Evolutionary conservation across 2,797 vertebrate species (phyloP).

Genomic region (Poliocrania exsul): DNA sequence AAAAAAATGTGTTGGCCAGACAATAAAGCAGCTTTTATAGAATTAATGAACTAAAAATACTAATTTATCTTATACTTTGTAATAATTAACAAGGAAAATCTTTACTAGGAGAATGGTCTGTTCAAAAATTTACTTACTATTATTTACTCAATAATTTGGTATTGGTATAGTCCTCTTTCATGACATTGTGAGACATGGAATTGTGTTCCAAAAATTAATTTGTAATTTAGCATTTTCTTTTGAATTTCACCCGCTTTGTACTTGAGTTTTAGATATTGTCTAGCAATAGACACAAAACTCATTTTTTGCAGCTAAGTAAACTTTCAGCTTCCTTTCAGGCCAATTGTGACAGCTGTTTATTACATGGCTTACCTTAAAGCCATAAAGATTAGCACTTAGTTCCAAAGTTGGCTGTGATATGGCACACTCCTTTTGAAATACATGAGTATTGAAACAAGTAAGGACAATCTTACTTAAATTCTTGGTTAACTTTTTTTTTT

Average conservation of each 20-base stretch:
- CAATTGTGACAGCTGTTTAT: not conserved
- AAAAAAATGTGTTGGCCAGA: not conserved
- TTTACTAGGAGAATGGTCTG: not conserved
- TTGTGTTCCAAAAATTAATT: not conserved
- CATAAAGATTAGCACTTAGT: not conserved
- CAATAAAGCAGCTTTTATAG: not conserved
- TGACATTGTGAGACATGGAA: not conserved
- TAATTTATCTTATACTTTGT: not conserved
- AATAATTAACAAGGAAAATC: not conserved
- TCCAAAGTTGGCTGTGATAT: not conserved
- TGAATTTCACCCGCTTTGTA: not conserved
- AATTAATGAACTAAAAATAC: not conserved
- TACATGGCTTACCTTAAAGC: not conserved
- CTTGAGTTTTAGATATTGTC: not conserved
- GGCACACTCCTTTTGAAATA: not conserved
- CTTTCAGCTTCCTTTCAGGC: not conserved
- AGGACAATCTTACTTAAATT: not conserved
- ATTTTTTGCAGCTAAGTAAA: not conserved
- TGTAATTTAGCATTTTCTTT: not conserved
- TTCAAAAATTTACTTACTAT: not conserved
- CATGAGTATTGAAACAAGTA: not conserved
- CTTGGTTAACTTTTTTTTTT: not conserved
- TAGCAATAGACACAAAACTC: not conserved
- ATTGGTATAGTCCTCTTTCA: not conserved
- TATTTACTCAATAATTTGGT: not conserved